These are phyloP conservation scores for Grammomys dolichurus DNA, from an alignment of 2,113 vertebrate genomes.

Conservation along the genomic window DNA sequence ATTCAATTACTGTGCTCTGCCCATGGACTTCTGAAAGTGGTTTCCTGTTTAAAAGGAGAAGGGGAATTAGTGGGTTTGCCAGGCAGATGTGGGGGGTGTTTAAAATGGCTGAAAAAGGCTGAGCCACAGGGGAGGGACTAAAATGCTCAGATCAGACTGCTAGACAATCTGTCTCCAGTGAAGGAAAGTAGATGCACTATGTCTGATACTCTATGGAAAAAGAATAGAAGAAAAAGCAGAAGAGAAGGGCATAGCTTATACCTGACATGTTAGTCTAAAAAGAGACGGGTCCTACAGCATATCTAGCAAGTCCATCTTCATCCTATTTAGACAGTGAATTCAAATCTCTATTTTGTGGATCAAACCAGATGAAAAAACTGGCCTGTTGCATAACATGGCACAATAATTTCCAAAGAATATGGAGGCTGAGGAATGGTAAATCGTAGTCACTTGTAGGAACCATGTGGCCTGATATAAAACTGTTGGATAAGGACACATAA, in stretches of 20 bases:
- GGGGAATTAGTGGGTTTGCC: not conserved
- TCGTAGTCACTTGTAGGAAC: slow-evolving; percentile 44
- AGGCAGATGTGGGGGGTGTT: not conserved
- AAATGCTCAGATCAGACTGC: not conserved
- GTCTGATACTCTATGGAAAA: slow-evolving; percentile 28
- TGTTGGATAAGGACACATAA: slow-evolving; percentile 68
- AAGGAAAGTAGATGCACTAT: not conserved
- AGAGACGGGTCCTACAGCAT: not conserved
- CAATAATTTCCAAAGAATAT: slow-evolving; percentile 65
- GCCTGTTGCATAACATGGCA: slow-evolving; percentile 51
- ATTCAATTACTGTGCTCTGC: slow-evolving; percentile 57
- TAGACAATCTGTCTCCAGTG: slow-evolving; percentile 18
- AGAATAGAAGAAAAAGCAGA: slow-evolving; percentile 8
- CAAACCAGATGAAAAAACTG: not conserved
- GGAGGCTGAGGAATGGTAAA: slow-evolving; percentile 59
- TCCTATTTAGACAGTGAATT: slow-evolving; percentile 38
- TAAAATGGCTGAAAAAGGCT: not conserved
- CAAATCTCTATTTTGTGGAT: slow-evolving; percentile 48
- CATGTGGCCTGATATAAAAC: slow-evolving; percentile 44
- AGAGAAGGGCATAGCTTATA: not conserved
- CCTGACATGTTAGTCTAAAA: not conserved
- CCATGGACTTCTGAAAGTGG: slow-evolving; percentile 31
- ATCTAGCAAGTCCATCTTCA: slow-evolving; percentile 57
- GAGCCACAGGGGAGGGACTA: slow-evolving; percentile 57
- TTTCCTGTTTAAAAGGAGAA: slow-evolving; percentile 72